phyloP scores from a whole-genome alignment of 2,888 invertebrate species.

The Meliscaeva auricollis region DNA sequence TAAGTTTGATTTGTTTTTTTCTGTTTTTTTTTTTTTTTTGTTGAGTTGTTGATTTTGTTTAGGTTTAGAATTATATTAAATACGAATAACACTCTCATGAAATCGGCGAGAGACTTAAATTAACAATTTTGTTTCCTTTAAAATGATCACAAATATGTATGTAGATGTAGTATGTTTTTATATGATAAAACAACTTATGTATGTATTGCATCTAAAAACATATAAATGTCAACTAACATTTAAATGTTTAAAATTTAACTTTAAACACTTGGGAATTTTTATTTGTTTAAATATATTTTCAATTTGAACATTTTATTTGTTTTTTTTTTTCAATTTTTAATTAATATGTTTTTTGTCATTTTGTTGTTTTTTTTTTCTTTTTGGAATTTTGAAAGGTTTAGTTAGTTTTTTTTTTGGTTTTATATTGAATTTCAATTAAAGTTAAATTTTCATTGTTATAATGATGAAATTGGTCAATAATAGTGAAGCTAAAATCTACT shows the following conservation, averaged over 20 bases:
- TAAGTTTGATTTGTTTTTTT: slow-evolving; percentile 37
- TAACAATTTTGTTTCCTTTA: slow-evolving; percentile 62
- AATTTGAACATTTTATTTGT: slow-evolving; percentile 71
- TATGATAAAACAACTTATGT: slow-evolving; percentile 65
- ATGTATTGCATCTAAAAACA: slow-evolving; percentile 68
- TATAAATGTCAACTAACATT: slow-evolving; percentile 72
- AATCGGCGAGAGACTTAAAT: slow-evolving; percentile 49
- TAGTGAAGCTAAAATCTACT: slow-evolving; percentile 76
- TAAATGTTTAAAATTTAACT: slow-evolving; percentile 72
- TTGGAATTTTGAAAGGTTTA: slow-evolving; percentile 71
- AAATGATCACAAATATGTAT: slow-evolving; percentile 69
- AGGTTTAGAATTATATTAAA: slow-evolving; percentile 20
- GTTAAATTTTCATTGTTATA: slow-evolving; percentile 63
- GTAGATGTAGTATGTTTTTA: slow-evolving; percentile 44
- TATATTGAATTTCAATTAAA: slow-evolving; percentile 52
- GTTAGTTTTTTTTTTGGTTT: slow-evolving; percentile 51
- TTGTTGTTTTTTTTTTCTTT: slow-evolving; percentile 38
- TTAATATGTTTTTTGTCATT: slow-evolving; percentile 36
- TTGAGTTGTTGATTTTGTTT: background rate
- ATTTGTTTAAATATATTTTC: slow-evolving; percentile 46
- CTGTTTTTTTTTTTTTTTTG: slow-evolving; percentile 41
- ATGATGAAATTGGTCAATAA: slow-evolving; percentile 76
- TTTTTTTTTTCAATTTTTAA: slow-evolving; percentile 28
- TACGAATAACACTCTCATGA: slow-evolving; percentile 55
- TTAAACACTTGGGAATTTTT: slow-evolving; percentile 70